A percentile compares a stretch with the other conserved stretches of the same genome.
phyloP scores from a whole-genome alignment of 64 coral and sea anemone genomes.

The Actinia equina region DNA sequence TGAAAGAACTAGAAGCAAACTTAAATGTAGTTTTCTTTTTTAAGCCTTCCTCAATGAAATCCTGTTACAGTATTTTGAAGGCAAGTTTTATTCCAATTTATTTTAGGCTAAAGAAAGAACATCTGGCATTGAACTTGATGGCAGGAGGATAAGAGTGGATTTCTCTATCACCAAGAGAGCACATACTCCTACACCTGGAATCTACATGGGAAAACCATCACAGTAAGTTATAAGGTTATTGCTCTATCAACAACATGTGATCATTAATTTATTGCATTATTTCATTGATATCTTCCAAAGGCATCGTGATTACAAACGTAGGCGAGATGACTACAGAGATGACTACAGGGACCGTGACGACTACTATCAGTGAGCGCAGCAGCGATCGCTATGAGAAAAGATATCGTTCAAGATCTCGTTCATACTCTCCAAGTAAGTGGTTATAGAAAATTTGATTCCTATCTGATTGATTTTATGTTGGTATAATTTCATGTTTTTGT shows the following conservation, averaged over 20 bases:
- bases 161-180: constrained; percentile 94
- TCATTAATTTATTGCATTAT: not conserved
- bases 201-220: constrained; percentile 96
- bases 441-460: no score
- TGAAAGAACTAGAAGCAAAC: no score
- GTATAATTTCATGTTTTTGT: no score
- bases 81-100: not conserved
- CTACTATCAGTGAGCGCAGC: constrained; percentile 30
- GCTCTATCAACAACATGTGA: no score
- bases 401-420: constrained; percentile 84
- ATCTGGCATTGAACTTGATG: constrained; percentile 92
- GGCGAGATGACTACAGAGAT: constrained; percentile 52
- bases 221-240: constrained; percentile 63
- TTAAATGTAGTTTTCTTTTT: no score
- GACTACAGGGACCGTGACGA: constrained; percentile 48
- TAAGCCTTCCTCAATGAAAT: no score
- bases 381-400: constrained; percentile 33
- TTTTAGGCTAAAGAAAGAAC: constrained; percentile 82
- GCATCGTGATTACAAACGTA: constrained; percentile 60
- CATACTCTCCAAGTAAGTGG: constrained; percentile 85
- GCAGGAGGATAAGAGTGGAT: constrained; percentile 86
- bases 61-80: not conserved
- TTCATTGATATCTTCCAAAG: constrained; percentile 7
- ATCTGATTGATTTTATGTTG: no score
- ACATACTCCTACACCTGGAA: constrained; percentile 93